These are phyloP conservation scores for Drosophila gaucha DNA, from an alignment of 2,888 invertebrate species.

Conservation along the genomic window DNA sequence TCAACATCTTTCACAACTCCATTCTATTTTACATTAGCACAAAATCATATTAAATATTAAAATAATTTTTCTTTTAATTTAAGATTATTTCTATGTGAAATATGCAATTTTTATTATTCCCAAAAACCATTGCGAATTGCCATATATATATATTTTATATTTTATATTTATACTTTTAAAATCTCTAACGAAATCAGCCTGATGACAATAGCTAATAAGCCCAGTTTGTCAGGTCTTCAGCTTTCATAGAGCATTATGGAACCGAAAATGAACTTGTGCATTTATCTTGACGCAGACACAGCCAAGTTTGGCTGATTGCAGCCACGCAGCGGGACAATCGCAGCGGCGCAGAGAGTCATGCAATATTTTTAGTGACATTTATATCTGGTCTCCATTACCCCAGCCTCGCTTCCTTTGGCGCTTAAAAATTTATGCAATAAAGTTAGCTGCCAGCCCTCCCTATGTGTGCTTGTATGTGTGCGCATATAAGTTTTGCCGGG, in stretches of 20 bases:
- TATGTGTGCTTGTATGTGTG: background rate
- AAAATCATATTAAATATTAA: too few species aligned
- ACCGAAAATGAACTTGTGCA: conserved; percentile 79
- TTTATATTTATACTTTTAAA: too few species aligned
- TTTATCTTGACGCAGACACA: conserved; percentile 73
- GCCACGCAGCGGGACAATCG: conserved; percentile 52
- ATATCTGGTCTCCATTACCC: conserved; percentile 56
- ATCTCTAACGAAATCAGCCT: conserved; percentile 19
- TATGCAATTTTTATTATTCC: too few species aligned
- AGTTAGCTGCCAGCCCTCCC: conserved; percentile 51
- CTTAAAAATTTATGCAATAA: conserved; percentile 80
- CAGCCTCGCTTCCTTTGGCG: conserved; percentile 34
- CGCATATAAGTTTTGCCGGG: conserved; percentile 35
- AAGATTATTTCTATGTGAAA: too few species aligned
- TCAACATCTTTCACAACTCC: too few species aligned
- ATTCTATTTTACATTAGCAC: too few species aligned
- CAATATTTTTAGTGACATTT: conserved; percentile 78
- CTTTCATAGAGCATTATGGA: conserved; percentile 45
- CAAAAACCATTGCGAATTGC: too few species aligned
- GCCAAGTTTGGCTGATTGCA: conserved; percentile 76
- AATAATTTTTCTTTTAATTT: too few species aligned
- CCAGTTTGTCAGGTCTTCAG: conserved; percentile 1
- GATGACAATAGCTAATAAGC: too few species aligned
- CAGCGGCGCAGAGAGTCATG: conserved; percentile 40
- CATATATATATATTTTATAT: too few species aligned